Evolutionary conservation across 2,888 invertebrate species (phyloP).

Genomic region (Tenthredo mesomela): DNA sequence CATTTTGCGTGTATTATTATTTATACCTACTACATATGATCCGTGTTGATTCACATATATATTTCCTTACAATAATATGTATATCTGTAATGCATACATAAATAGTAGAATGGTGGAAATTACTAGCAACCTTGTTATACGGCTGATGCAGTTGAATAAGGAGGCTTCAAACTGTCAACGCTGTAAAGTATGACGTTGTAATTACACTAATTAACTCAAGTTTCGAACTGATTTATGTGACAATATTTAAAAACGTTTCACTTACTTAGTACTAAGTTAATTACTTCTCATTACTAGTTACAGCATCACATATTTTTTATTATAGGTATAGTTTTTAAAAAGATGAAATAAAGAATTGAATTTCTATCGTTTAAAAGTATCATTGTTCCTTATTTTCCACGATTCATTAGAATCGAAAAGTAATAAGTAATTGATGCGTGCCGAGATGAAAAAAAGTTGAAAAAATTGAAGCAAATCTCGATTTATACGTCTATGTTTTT

Average conservation of each 20-base stretch:
- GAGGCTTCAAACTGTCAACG: background rate
- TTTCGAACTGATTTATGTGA: slow-evolving; percentile 7
- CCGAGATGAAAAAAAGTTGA: background rate
- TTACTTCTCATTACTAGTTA: background rate
- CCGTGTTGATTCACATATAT: background rate
- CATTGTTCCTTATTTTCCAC: background rate
- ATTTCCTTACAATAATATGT: slow-evolving; percentile 2
- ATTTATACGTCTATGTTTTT: background rate
- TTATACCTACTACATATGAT: background rate
- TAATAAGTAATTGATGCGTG: no score
- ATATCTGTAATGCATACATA: background rate
- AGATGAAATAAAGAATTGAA: background rate
- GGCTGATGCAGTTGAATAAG: background rate
- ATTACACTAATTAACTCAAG: slow-evolving; percentile 3
- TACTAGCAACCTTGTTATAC: background rate
- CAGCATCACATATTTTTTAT: background rate
- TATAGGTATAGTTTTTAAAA: background rate
- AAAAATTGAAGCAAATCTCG: background rate
- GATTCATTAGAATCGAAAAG: background rate
- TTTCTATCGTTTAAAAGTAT: background rate
- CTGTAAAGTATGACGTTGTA: slow-evolving; percentile 19
- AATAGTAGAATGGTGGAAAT: slow-evolving; percentile 8
- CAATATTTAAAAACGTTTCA: background rate
- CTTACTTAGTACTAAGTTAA: background rate
- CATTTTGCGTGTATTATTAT: background rate